These are phyloP conservation scores for Apostichopus parvimensis DNA, from an alignment of 35 echinoderm and acorn worm species.

Conservation along the genomic window DNA sequence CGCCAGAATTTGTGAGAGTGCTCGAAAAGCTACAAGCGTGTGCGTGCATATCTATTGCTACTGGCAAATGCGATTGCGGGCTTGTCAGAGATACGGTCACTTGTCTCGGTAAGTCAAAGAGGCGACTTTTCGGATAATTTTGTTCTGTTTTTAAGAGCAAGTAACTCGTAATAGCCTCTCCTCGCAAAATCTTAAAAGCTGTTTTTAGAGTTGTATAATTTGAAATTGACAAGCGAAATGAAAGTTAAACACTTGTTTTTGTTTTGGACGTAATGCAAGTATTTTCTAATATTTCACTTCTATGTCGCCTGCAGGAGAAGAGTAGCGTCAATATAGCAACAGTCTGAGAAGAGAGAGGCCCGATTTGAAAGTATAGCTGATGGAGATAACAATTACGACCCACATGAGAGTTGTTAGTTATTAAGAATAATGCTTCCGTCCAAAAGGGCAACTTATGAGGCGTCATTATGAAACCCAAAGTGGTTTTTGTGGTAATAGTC, in stretches of 20 bases:
- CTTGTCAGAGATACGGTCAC: constrained; percentile 12
- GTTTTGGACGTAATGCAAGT: neutral
- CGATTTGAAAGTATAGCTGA: neutral
- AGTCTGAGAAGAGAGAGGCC: neutral
- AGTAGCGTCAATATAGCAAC: neutral
- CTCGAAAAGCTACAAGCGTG: constrained; percentile 2
- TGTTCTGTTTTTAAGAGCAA: neutral
- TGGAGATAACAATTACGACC: neutral
- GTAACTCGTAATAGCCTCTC: neutral
- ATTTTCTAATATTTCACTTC: neutral
- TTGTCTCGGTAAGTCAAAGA: constrained; percentile 11
- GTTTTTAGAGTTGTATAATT: neutral
- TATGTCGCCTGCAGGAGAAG: neutral
- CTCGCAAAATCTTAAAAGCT: neutral
- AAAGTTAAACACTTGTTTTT: constrained; percentile 2
- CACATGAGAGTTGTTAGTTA: neutral
- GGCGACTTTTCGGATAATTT: neutral
- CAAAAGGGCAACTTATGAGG: neutral
- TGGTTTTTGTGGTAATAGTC: no score
- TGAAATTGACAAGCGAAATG: neutral
- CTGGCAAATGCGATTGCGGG: neutral
- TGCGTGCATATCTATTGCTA: neutral
- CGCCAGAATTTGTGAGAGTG: constrained; percentile 10
- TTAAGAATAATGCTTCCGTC: neutral
- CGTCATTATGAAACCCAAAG: no score